Evolutionary conservation across 1,140 invertebrate species (phyloP).

Genomic region (Macrosteles quadrilineatus): DNA sequence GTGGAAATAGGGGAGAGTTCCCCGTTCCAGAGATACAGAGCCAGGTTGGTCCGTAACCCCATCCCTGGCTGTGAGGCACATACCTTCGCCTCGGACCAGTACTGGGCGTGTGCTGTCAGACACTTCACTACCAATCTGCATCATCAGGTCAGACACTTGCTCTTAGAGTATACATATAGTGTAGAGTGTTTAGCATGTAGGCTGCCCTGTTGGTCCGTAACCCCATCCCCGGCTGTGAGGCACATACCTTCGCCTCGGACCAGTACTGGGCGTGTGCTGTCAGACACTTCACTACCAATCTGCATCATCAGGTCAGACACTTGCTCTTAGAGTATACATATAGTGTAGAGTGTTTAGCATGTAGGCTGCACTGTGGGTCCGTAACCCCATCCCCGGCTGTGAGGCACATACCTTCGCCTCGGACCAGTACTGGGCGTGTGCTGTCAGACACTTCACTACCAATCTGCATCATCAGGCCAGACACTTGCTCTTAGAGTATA

Average conservation of each 20-base stretch:
- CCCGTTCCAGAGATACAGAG: conserved; percentile 57
- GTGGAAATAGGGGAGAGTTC: conserved; percentile 61
- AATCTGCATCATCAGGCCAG: conserved; percentile 43
- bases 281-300: conserved; percentile 41
- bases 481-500: not conserved
- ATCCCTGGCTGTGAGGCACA: conserved; percentile 40
- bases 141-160: conserved; percentile 37
- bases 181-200: too few species aligned
- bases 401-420: conserved; percentile 41
- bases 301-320: conserved; percentile 41
- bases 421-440: conserved; percentile 52
- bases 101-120: conserved; percentile 49
- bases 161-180: too few species aligned
- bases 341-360: too few species aligned
- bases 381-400: conserved; percentile 40
- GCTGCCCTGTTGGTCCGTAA: conserved; percentile 33
- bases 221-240: conserved; percentile 40
- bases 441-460: conserved; percentile 39
- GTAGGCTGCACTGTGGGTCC: conserved; percentile 32
- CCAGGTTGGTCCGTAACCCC: conserved; percentile 32
- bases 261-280: conserved; percentile 51
- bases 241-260: conserved; percentile 45
- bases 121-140: conserved; percentile 43
- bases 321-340: too few species aligned
- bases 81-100: conserved; percentile 48